phyloP scores from a whole-genome alignment of 1,140 invertebrate species.

The Drosophila athabasca region DNA sequence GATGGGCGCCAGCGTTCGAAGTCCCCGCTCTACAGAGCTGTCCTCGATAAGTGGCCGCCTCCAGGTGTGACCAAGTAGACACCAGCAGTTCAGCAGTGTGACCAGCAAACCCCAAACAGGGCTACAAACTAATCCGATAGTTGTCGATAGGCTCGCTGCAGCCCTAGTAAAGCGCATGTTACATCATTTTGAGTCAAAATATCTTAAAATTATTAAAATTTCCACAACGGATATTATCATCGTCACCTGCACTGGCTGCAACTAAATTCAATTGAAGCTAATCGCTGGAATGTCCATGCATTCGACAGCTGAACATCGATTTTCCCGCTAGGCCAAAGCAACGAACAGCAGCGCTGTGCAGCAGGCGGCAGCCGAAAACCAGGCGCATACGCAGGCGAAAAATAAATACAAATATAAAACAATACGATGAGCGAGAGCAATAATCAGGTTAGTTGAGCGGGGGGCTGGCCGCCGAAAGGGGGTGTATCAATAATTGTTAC shows the following conservation, averaged over 20 bases:
- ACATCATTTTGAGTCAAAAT: slow-evolving; percentile 57
- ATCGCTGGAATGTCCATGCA: slow-evolving; percentile 33
- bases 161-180: slow-evolving; percentile 33
- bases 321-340: neutral
- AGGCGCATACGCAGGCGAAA: slow-evolving; percentile 7
- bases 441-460: slow-evolving; percentile 65
- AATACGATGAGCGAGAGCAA: slow-evolving; percentile 75
- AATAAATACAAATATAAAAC: slow-evolving; percentile 48
- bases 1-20: neutral
- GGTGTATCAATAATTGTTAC: slow-evolving; percentile 33
- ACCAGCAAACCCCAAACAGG: neutral
- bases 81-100: neutral
- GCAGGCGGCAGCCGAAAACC: slow-evolving; percentile 7
- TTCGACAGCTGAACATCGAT: slow-evolving; percentile 24
- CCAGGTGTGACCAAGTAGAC: neutral
- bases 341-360: slow-evolving; percentile 12
- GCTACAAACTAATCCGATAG: slow-evolving; percentile 1
- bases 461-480: too few species aligned
- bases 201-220: slow-evolving; percentile 31
- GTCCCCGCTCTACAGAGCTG: neutral
- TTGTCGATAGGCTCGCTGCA: slow-evolving; percentile 9
- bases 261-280: neutral
- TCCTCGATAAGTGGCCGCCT: too few species aligned
- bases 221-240: slow-evolving; percentile 1
- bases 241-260: slow-evolving; percentile 6